phyloP scores from a whole-genome alignment of 2,797 vertebrate species.

The Cynopterus sphinx region DNA sequence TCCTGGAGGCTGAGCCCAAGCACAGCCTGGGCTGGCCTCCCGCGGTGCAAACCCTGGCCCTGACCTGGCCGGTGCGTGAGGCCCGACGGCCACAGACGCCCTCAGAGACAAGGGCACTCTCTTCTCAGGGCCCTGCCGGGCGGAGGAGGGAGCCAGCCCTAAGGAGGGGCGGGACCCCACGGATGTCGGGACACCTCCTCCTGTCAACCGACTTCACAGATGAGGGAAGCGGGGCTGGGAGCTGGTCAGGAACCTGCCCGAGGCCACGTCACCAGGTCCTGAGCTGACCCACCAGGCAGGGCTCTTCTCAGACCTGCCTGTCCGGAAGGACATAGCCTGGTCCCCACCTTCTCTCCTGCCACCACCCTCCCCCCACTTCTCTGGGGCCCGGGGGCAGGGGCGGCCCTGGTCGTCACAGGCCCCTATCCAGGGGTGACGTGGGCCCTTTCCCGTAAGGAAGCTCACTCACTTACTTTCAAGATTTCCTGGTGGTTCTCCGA shows the following conservation, averaged over 20 bases:
- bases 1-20: background rate
- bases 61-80: background rate
- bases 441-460: background rate
- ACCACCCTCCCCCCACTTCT: no score
- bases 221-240: background rate
- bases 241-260: background rate
- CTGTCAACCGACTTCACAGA: background rate
- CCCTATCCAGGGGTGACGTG: background rate
- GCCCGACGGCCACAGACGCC: rapidly evolving
- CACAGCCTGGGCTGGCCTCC: background rate
- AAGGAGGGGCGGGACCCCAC: background rate
- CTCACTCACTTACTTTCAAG: conserved; percentile 90
- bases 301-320: background rate
- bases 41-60: background rate
- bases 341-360: no score
- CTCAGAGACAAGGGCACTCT: rapidly evolving
- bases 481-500: conserved; percentile 99
- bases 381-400: no score
- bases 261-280: rapidly evolving
- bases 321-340: background rate
- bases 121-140: background rate
- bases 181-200: background rate
- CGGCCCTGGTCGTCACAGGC: background rate
- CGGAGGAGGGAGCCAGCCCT: background rate
- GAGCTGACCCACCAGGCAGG: background rate